Evolutionary conservation across 2,797 vertebrate species (phyloP).

Genomic region (Mormyrus hasselquistii): DNA sequence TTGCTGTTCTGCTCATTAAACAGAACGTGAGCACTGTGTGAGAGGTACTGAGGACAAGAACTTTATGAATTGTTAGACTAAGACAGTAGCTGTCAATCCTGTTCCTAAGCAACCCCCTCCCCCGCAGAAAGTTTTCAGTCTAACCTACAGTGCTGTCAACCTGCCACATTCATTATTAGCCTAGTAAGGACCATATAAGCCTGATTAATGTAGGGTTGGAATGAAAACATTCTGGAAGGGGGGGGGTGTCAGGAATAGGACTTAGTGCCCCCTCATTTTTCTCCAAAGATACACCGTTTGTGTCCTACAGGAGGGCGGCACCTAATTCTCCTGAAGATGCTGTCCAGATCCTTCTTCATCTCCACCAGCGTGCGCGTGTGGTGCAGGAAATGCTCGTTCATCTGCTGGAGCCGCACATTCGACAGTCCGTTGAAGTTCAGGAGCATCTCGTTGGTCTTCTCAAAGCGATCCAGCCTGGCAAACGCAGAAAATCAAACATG

Average conservation of each 20-base stretch:
- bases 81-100: background rate
- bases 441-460: constrained; percentile 98
- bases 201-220: background rate
- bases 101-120: too few relatives aligned
- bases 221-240: background rate
- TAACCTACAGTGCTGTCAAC: background rate
- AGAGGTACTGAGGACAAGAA: background rate
- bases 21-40: background rate
- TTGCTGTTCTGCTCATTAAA: background rate
- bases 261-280: background rate
- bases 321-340: constrained; percentile 92
- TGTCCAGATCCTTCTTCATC: constrained; percentile 95
- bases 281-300: background rate
- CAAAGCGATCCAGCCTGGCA: constrained; percentile 89
- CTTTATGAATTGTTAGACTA: background rate
- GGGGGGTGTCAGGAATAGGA: background rate
- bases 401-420: constrained; percentile 82
- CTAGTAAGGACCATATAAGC: background rate
- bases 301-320: constrained; percentile 31
- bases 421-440: constrained; percentile 95
- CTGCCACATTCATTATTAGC: background rate
- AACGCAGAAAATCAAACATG: background rate
- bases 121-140: background rate
- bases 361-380: constrained; percentile 87
- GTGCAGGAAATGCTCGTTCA: constrained; percentile 85